Base-by-base conservation (phyloP, 2,888 invertebrate species). In the Agrotis puta region DNA sequence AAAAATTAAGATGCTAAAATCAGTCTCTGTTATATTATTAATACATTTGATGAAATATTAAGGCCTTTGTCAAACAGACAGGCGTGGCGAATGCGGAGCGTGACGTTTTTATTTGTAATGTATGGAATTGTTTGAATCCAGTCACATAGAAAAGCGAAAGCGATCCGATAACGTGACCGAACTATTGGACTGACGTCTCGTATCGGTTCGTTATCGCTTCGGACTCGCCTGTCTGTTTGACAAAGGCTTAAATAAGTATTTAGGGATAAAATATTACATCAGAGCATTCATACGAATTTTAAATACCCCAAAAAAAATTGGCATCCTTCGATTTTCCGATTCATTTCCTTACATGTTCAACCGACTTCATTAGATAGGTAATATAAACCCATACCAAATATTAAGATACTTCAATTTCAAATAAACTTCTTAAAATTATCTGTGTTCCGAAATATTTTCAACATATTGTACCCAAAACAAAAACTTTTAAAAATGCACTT, bases 401-500 rank as follows among this genome's bases (percentile, higher is more conserved):
- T 2, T n/a, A 11, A 27, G 2, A 11, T 56, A n/a, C 0, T 62
- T 22, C 1, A 48, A 24, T 47, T 47, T 20, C 11, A 7, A 7
- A 39, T 2, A 6, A 18, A 4, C 7, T 9, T 13, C 14, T 18
- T 27, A 9, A 48, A 63, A 24, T 33, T 13, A 68, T 54, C 4
- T 48, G 18, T 50, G 22, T 22, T 33, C 11, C 24, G 18, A 62
- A 50, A 62, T 47, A 64, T 61, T 70, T 70, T 1, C 51, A 70
- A 70, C 61, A 70, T 64, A 69, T 64, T 53, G 45, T 45, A 57
- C 14, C 33, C 2, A 11, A 0, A 6, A 54, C 47, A 65, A 65
- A 70, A 70, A 62, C 51, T 45, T 47, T 39, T 67, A 58, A 73
- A 77, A 73, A 66, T 48, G 22, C 66, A 61, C 61, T 67, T 64